Conservation (phyloP, 2,888 invertebrate genomes). For the Volucella inanis region DNA sequence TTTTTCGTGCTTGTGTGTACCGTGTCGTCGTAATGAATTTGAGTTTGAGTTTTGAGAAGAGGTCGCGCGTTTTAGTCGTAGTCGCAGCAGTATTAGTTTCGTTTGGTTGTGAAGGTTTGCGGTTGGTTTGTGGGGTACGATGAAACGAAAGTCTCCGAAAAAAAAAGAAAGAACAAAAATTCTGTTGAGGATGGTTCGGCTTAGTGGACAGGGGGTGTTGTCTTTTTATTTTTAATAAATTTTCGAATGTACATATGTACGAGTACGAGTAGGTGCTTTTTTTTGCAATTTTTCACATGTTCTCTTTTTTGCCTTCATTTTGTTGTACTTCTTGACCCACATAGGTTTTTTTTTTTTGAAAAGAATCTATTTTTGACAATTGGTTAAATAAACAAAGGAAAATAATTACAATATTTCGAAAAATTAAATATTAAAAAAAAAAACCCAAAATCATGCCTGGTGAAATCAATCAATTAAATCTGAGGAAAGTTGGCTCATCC, state of each 20-base stretch:
- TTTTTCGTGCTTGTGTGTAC: conserved; percentile 38
- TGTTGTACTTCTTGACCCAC: conserved; percentile 36
- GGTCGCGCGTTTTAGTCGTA: conserved; percentile 18
- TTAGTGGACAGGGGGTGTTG: not conserved
- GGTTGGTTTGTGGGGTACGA: not conserved
- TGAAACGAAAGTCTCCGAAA: not conserved
- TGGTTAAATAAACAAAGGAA: conserved; percentile 27
- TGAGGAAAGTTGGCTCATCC: no score
- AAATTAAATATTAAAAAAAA: not conserved
- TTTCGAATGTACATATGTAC: not conserved
- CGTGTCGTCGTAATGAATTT: not conserved
- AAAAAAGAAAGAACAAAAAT: not conserved
- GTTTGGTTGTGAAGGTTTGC: not conserved
- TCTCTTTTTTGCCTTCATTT: not conserved
- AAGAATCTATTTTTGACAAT: conserved; percentile 31
- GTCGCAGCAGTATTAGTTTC: not conserved
- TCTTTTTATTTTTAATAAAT: conserved; percentile 6
- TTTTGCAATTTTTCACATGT: conserved; percentile 21
- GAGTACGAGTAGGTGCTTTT: not conserved
- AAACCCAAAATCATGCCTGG: not conserved
- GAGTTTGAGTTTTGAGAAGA: not conserved
- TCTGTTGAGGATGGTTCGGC: not conserved
- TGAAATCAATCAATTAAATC: not conserved
- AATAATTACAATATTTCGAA: no score
- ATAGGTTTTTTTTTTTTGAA: conserved; percentile 27